phyloP scores from a whole-genome alignment of 2,797 vertebrate species.

The Tachyglossus aculeatus region DNA sequence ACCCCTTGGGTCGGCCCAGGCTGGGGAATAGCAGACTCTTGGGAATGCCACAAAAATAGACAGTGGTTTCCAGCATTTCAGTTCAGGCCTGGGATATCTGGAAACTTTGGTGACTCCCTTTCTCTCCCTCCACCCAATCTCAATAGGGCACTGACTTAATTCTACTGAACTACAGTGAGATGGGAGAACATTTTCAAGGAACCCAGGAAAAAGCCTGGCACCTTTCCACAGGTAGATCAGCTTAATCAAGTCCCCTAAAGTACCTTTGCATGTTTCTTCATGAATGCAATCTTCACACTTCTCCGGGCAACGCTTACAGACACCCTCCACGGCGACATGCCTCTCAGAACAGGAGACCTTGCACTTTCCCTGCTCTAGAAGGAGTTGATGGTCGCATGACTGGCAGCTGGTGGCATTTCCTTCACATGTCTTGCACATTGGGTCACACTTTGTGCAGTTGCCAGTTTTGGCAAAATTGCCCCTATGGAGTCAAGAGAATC shows the following conservation, averaged over 20 bases:
- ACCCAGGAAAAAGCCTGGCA: not conserved
- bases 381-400: slow-evolving; percentile 75
- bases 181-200: not conserved
- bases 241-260: too few relatives aligned
- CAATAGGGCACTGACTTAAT: too few relatives aligned
- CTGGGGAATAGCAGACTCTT: too few relatives aligned
- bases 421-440: slow-evolving; percentile 79
- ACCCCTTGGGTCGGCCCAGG: too few relatives aligned
- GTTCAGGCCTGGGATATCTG: too few relatives aligned
- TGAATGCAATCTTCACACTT: slow-evolving; percentile 82
- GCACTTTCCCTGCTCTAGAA: slow-evolving; percentile 78
- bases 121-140: too few relatives aligned
- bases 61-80: too few relatives aligned
- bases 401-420: slow-evolving; percentile 77
- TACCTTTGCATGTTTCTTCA: slow-evolving; percentile 83
- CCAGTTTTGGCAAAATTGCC: slow-evolving; percentile 76
- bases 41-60: too few relatives aligned
- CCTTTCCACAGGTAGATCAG: too few relatives aligned
- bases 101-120: too few relatives aligned
- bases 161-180: not conserved
- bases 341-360: slow-evolving; percentile 75
- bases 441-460: slow-evolving; percentile 73
- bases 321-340: slow-evolving; percentile 71
- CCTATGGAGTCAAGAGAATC: slow-evolving; percentile 64
- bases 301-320: slow-evolving; percentile 81